Evolutionary conservation across 2,113 vertebrate genomes (phyloP), one percentile per base, ranked within the genome.

Genomic region (Oxyruncus cristatus): DNA sequence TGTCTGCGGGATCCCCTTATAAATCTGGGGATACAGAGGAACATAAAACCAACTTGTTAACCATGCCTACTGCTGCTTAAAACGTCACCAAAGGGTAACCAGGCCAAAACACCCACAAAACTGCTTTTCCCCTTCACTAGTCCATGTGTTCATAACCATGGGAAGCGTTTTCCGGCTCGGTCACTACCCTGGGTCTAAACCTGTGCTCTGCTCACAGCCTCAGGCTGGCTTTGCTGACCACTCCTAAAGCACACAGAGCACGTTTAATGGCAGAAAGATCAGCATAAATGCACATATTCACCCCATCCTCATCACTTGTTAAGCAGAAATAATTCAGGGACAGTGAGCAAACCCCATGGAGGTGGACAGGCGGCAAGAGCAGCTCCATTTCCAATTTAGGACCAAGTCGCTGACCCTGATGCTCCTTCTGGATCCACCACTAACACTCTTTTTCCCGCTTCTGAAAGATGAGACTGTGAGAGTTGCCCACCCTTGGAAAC

Each of bases 131-230:
- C 27, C 37, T 44, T 68, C 55, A 26, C 33, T 28, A 12, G 14
- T 66, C 39, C 2, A 0, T 16, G 2, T 3, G 4, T 58, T 65
- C 42, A 12, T 11, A 70, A 41, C 19, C 26, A 14, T 0, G 1
- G 62, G 61, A 32, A 5, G 32, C 12, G 6, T 53, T 78, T 85
- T 33, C 41, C 26, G 39, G 30, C 23, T 66, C 2, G 0, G 4
- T 18, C 37, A 19, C 26, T 23, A 11, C n/a, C 24, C 35, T 56
- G 47, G 21, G 10, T 81, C 80, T 58, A 35, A 85, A 58, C 11
- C 49, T 33, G 23, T 24, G 62, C 67, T 55, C 53, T 83, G 39
- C 42, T 74, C 79, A 41, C 37, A 63, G 23, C 11, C 22, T 52
- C 42, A 21, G 58, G 12, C 52, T 83, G 49, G 28, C 81, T 50